Percentiles rank a stretch among this genome's conserved stretches.
phyloP scores from a whole-genome alignment of 2,888 invertebrate species.

The Tortrix viridana region DNA sequence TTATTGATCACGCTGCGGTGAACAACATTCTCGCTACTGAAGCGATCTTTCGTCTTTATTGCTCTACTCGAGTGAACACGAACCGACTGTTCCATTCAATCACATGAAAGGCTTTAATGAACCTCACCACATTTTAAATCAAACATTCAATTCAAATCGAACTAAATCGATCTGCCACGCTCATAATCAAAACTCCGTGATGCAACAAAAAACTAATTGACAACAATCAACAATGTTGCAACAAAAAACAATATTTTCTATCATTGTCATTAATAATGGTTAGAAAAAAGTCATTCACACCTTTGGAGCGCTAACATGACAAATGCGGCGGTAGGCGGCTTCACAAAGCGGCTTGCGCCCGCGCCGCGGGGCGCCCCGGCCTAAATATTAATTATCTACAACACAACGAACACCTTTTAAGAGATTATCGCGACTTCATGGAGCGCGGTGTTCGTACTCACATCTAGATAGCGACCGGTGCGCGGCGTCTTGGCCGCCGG shows the following conservation, averaged over 20 bases:
- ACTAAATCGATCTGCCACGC: slow-evolving; percentile 75
- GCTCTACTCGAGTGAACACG: slow-evolving; percentile 11
- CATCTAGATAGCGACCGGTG: slow-evolving; percentile 65
- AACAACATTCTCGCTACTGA: slow-evolving; percentile 14
- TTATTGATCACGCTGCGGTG: slow-evolving; percentile 18
- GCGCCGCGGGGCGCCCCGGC: slow-evolving; percentile 77
- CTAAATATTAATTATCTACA: slow-evolving; percentile 83
- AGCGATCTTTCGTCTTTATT: background rate
- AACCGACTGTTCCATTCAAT: slow-evolving; percentile 49
- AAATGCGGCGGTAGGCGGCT: slow-evolving; percentile 73
- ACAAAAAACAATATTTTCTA: slow-evolving; percentile 82
- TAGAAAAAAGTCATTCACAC: slow-evolving; percentile 83
- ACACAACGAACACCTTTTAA: slow-evolving; percentile 79
- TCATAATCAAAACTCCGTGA: slow-evolving; percentile 67
- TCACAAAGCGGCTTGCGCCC: slow-evolving; percentile 67
- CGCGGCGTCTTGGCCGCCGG: slow-evolving; percentile 13
- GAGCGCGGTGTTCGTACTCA: slow-evolving; percentile 66
- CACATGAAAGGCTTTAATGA: slow-evolving; percentile 68
- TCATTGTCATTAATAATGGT: slow-evolving; percentile 82
- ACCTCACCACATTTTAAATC: slow-evolving; percentile 75
- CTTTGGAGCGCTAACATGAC: slow-evolving; percentile 83
- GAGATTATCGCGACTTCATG: slow-evolving; percentile 78
- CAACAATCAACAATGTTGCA: slow-evolving; percentile 79
- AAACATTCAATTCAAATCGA: slow-evolving; percentile 77
- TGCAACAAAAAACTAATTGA: slow-evolving; percentile 81